Base-by-base conservation (phyloP, 2,797 vertebrate species). In the Xenentodon cancila region DNA sequence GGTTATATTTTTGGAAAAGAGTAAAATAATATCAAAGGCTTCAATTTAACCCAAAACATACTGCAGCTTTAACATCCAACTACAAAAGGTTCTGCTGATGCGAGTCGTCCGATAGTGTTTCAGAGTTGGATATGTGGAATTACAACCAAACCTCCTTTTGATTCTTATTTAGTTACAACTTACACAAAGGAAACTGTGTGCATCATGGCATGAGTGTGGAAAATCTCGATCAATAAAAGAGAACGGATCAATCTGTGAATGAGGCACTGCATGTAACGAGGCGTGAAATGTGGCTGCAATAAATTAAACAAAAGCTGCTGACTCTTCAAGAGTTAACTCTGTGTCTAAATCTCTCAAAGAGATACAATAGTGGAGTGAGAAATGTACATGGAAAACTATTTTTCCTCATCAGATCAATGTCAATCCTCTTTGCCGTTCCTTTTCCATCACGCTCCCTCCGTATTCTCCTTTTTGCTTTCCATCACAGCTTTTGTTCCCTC, bases 231-330 rank as follows among this genome's bases (percentile, higher is more conserved):
- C 13, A 40, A 16, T 15, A 40, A 40, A 13, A 16, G 37, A 40
- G 12, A 50, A 15, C 17, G 64, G 46, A 50, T 62, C 53, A 48
- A 53, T 51, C 40, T 32, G 32, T 50, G 45, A 58, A 27, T 32
- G 64, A 60, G 25, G 25, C 25, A 25, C 25, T 3, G 5, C 25
- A 25, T 25, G 25, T 25, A 25, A 25, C 5, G 25, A 25, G 44
- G 42, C 67, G 55, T 62, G 46, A 34, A 50, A 11, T 6, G 37
- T 71, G 43, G 52, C 75, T 75, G 71, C 80, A 86, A 89, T 85
- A 86, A 87, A 86, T 88, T 62, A 81, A 85, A 70, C 52, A 61
- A 67, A 84, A 79, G 78, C 64, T 77, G 71, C 61, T 16, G 66
- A 80, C 79, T 85, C 69, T 72, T 82, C 67, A 77, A 74, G 73